Evolutionary conservation across 2,888 invertebrate genomes (phyloP).

Genomic region (Cartodere bifasciata): DNA sequence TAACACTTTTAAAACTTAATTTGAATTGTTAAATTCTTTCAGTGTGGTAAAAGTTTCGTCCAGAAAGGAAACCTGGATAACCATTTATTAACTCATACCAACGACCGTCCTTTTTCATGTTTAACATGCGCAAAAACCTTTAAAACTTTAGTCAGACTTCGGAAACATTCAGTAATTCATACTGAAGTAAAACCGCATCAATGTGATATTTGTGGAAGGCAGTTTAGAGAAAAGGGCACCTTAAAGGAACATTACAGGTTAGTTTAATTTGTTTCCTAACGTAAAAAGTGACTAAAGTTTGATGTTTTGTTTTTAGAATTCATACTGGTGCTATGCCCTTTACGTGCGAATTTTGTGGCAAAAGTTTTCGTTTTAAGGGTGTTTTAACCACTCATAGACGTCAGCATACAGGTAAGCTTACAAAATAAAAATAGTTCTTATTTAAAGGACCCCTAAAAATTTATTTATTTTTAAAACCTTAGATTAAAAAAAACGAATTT

Average conservation of each 20-base stretch:
- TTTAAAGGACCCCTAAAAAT: too few species aligned
- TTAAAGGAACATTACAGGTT: constrained; percentile 59
- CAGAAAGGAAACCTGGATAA: constrained; percentile 46
- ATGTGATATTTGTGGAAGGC: constrained; percentile 47
- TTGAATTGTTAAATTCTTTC: too few species aligned
- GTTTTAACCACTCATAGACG: constrained; percentile 61
- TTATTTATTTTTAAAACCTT: too few species aligned
- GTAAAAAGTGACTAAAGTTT: too few species aligned
- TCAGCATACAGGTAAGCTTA: constrained; percentile 60
- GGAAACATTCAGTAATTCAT: constrained; percentile 46
- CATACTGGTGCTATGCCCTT: constrained; percentile 72
- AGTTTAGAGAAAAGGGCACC: constrained; percentile 56
- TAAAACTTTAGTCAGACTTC: constrained; percentile 42
- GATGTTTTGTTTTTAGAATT: too few species aligned
- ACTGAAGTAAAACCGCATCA: constrained; percentile 45
- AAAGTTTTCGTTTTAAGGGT: constrained; percentile 64
- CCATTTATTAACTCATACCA: constrained; percentile 42
- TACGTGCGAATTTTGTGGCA: constrained; percentile 61
- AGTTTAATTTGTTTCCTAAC: too few species aligned
- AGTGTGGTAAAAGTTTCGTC: constrained; percentile 46
- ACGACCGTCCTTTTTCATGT: constrained; percentile 37
- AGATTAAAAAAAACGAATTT: too few species aligned
- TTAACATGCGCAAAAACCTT: constrained; percentile 41
- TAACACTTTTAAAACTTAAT: too few species aligned
- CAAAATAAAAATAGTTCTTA: too few species aligned